Evolutionary conservation across 2,888 invertebrate species (phyloP), one percentile per base, ranked within the genome.

Genomic region (Tachina lurida): DNA sequence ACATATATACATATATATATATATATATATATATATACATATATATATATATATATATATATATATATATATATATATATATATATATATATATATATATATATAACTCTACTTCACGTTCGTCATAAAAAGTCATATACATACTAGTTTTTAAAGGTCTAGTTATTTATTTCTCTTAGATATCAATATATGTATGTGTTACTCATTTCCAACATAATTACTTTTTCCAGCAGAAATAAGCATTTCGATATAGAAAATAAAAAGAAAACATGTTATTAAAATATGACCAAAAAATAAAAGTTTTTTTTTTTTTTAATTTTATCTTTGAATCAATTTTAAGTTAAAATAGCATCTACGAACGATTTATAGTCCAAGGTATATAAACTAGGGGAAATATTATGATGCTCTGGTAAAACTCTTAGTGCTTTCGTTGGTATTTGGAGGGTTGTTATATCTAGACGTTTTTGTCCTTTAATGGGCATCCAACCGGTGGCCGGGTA

Each of bases 401-500:
- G 81, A 9, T 71, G 56, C 0, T 74, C 13, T 0, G 81, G 81
- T 45, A 84, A 68, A 60, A 79, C 67, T 52, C 63, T 79, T 1
- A 39, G 31, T 4, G 52, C 78, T 13, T 62, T 17, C 22, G 49
- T 2, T 54, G 58, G 58, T 31, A 71, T 70, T 31, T 56, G 75
- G 0, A 54, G 4, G 12, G 10, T 17, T 39, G 65, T 77, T 13
- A 47, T 10, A 70, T 65, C 73, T 52, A 88, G 31, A 0, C 90
- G 89, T 73, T 90, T 91, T 63, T 91, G 89, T 8, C 95, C 95
- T 88, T 94, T 94, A 0, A 96, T 95, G 76, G 96, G 96, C 92
- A 95, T 96, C 96, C 96, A 97, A 47, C 95, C 95, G 15, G 94
- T 94, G 2, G 95, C 93, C 17, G 95, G 96, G 39, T 94, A 93